Base-by-base conservation (phyloP, 1,140 invertebrate species). In the Lepidurus couesii region DNA sequence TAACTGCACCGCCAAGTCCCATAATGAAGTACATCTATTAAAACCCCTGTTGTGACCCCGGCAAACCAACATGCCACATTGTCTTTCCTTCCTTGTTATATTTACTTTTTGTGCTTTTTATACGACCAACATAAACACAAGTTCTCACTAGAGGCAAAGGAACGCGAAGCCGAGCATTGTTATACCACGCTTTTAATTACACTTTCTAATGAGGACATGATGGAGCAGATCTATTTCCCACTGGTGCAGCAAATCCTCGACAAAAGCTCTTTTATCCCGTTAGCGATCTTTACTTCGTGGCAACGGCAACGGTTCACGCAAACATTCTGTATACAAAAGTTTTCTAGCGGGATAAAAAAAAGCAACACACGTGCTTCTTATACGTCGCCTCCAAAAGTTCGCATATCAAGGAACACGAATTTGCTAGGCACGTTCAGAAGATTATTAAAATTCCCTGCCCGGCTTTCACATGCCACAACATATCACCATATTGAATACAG, bases 181-280 rank as follows among this genome's bases (percentile, higher is more conserved):
- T 65, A 65, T 21, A 21, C 53, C 53, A 21, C n/a, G 53, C 53
- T 21, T 65, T 65, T 65, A 65, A 65, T 65, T 65, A 65, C 53
- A 65, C 53, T 65, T 65, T 65, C 53, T 65, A 65, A 65, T 65
- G 53, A 65, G 53, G 53, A 65, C 53, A 65, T 65, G 53, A 65
- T 7, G 53, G 53, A 16, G 53, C 53, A 65, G 53, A 65, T 65
- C 53, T 65, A 65, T 16, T 65, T 65, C 16, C 53, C 13, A n/a
- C 53, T 65, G 53, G 16, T 65, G 21, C 53, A 65, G 13, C 53
- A 65, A 65, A 65, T 65, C 53, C 53, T 7, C 53, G 13, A 65
- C 53, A 65, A 65, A 65, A 65, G 53, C 53, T 65, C 53, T 11
- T 65, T 16, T 65, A 65, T 65, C 53, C 53, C 34, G 34, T n/a